Base-by-base conservation (phyloP, 2,113 vertebrate species). In the Aleadryas rufinucha region DNA sequence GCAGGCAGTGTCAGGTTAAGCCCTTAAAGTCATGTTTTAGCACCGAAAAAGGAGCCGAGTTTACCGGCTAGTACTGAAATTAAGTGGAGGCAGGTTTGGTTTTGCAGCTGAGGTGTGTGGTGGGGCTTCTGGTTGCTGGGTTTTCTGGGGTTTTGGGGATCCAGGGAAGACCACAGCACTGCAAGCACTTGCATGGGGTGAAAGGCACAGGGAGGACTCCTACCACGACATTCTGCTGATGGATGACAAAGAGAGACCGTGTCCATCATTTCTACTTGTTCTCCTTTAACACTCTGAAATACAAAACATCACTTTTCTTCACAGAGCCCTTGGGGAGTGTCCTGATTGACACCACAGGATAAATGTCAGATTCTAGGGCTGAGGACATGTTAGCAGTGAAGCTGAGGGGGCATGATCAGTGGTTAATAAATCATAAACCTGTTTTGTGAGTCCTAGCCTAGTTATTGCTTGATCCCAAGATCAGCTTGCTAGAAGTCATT, bases 191-290 rank as follows among this genome's bases (percentile, higher is more conserved):
- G 17, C 12, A 5, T 14, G 64, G 44, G 42, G 24, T 61, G 19
- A 70, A 61, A 64, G 7, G 8, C 27, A 19, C 0, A 0, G 50
- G 28, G 39, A 27, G 26, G 23, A 5, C 6, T 59, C 42, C n/a
- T 22, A 22, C 6, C 30, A 35, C 41, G 80, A 4, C 4, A 1
- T 37, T 41, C 24, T 90, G 50, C 61, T 76, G 31, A 26, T 21
- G 41, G 41, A 44, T 65, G 57, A 3, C 24, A 56, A 5, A 14
- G 45, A 49, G 11, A 53, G 27, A 15, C n/a, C 31, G 10, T 63
- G 59, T 54, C 63, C 50, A 9, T 50, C 35, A 28, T 15, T 87
- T 69, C 54, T 70, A 1, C 52, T 66, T 69, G 21, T 33, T 75
- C 41, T 56, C 22, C 47, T 76, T 60, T 66, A 72, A 44, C 17